Conservation (phyloP, 2,888 invertebrate species). For the Cecidostiba fungosa region DNA sequence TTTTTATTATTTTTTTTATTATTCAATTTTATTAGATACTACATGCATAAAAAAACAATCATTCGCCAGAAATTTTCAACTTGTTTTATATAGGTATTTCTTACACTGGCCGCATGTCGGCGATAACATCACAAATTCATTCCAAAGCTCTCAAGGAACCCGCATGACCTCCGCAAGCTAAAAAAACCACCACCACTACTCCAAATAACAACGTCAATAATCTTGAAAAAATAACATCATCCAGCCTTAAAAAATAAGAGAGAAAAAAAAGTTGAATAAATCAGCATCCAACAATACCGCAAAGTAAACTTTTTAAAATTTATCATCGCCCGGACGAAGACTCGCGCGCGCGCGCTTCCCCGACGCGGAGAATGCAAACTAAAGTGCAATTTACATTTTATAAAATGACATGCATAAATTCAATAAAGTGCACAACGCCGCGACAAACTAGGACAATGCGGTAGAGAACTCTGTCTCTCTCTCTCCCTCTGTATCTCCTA, state of each 20-base stretch:
- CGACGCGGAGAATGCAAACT: background rate
- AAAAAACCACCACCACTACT: background rate
- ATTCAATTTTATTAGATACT: no score
- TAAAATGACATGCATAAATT: slow-evolving; percentile 55
- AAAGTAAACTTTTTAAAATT: background rate
- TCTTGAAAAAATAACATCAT: no score
- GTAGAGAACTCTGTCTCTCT: slow-evolving; percentile 31
- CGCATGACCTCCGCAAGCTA: background rate
- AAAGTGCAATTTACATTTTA: slow-evolving; percentile 46
- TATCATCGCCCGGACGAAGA: slow-evolving; percentile 36
- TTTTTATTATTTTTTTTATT: no score
- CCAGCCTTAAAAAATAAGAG: no score
- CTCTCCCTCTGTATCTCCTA: background rate
- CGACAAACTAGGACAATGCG: slow-evolving; percentile 42
- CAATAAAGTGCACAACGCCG: slow-evolving; percentile 45
- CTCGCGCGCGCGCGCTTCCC: background rate
- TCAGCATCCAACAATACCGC: background rate
- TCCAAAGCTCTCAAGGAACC: background rate
- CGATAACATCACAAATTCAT: background rate
- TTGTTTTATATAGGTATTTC: no score
- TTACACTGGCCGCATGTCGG: no score
- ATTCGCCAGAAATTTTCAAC: no score
- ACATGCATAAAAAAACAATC: no score
- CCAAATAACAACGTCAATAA: no score
- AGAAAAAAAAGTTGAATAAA: background rate